Evolutionary conservation across 2,113 vertebrate genomes (phyloP), one percentile per base, ranked within the genome.

Genomic region (Nettapus auritus): DNA sequence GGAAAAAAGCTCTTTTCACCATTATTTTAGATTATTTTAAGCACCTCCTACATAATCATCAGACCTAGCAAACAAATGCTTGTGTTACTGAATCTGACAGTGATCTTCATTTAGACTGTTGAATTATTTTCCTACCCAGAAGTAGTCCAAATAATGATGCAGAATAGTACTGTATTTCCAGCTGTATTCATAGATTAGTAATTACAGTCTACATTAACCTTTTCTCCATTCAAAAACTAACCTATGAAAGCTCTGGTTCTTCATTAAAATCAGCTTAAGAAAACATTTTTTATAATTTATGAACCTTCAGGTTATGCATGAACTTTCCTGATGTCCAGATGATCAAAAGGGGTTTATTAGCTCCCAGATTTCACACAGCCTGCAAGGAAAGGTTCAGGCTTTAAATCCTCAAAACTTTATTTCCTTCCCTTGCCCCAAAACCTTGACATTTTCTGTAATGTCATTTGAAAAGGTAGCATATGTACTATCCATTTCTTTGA

Each of bases 181-280:
- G 59, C 44, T 71, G 48, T 76, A 44, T 91, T 69, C 60, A 52
- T 46, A 82, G 52, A 53, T 53, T 33, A 80, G 38, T 66, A 83
- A 85, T 92, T 79, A 62, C 34, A 66, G 75, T 10, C 64, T 85
- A 71, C 52, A 83, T 81, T 95, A 94, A 97, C 85, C 74, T 96
- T 97, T 92, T 92, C 81, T 62, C 46, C 13, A 40, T 90, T 91
- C 34, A 55, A 87, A 88, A 86, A 3, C 25, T 81, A 88, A 93
- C 40, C 31, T 77, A 75, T 62, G 86, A 75, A 86, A 33, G 46
- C n/a, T 40, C 73, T 62, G 25, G 8, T 81, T 92, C 36, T 88
- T 93, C 74, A 93, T 87, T 89, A 80, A 95, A 83, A 82, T 44
- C 50, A 64, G 56, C 23, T 71, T 67, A 36, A 84, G 31, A 48